Evolutionary conservation across 2,113 vertebrate species (phyloP), one percentile per base, ranked within the genome.

Genomic region (Pseudolaguvia tuberculata): DNA sequence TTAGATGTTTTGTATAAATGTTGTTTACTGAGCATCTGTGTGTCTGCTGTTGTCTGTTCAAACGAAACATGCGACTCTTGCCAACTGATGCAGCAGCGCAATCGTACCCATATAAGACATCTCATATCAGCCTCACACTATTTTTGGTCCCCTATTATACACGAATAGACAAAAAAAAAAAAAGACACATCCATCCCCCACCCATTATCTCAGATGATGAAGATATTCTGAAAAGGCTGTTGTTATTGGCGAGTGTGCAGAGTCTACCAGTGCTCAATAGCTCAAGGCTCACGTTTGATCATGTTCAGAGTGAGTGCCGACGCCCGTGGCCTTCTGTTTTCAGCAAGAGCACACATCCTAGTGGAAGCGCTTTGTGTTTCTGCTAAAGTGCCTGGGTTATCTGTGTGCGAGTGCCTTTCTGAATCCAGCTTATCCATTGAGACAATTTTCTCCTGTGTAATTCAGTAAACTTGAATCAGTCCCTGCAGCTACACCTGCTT

Each of bases 71-170:
- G 27, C 5, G 21, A 45, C 11, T 5, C 50, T 45, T 55, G 50
- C 72, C 72, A 77, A 77, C 29, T 77, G 75, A 77, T 77, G 57
- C 56, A 77, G 57, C 67, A 42, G 51, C 51, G 23, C 75, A 61
- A 35, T 29, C 56, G 53, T 70, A 62, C 75, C 62, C 67, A 70
- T 59, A 67, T 62, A 57, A 62, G 67, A 62, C 59, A 67, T 70
- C 68, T 55, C 58, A 31, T 55, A 70, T 77, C 75, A 55, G 39
- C 17, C 45, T 59, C 50, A 57, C 68, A 75, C 76, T 78, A 73
- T 78, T 69, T n/a, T 73, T 62, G 52, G 47, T 53, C 55, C 45
- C 55, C 50, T 55, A 29, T 17, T n/a, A 42, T 29, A 71, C 56
- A 72, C 55, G 53, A 29, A 73, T 39, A 58, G 39, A 72, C 35